Percentiles rank a stretch among this genome's conserved stretches.
phyloP scores from a whole-genome alignment of 2,888 invertebrate species.

The Tachina fera region DNA sequence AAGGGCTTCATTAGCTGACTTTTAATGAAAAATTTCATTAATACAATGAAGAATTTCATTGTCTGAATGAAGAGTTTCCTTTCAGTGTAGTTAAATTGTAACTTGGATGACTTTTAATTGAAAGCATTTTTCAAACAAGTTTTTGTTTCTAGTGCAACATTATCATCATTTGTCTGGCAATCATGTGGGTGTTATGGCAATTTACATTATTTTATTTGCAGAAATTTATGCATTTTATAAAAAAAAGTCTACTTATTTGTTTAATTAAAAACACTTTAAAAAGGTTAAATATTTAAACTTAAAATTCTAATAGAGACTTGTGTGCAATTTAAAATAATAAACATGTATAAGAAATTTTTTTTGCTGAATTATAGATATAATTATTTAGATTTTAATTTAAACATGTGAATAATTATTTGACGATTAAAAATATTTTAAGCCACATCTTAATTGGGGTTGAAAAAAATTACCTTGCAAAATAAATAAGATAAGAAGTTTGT shows the following conservation, averaged over 20 bases:
- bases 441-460: neutral
- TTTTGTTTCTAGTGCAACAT: slow-evolving; percentile 31
- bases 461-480: neutral
- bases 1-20: no score
- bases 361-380: neutral
- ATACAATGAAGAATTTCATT: no score
- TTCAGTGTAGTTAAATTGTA: neutral
- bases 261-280: slow-evolving; percentile 69
- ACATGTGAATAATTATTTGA: neutral
- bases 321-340: slow-evolving; percentile 15
- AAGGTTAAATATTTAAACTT: slow-evolving; percentile 65
- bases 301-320: neutral
- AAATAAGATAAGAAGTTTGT: neutral
- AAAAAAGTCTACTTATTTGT: slow-evolving; percentile 61
- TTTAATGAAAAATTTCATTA: no score
- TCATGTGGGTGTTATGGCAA: slow-evolving; percentile 64
- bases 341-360: slow-evolving; percentile 4
- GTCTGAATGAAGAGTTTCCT: no score
- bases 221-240: slow-evolving; percentile 67
- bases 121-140: slow-evolving; percentile 38
- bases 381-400: no score
- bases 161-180: neutral
- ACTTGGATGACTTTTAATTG: slow-evolving; percentile 51
- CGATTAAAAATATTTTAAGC: neutral
- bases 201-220: slow-evolving; percentile 61